Evolutionary conservation across 2,888 invertebrate species (phyloP).

Genomic region (Drosophila parthenogenetica): DNA sequence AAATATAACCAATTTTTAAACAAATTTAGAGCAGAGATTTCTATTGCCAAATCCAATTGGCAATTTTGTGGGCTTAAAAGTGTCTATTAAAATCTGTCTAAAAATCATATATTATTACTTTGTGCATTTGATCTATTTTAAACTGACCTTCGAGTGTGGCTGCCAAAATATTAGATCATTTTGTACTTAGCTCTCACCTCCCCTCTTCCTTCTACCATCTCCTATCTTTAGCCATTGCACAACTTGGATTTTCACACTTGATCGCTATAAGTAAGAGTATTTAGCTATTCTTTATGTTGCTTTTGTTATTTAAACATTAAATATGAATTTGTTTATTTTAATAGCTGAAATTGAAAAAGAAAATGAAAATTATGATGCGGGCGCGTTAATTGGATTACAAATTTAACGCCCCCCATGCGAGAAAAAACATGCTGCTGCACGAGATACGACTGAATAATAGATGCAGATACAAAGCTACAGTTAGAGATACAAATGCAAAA

Average conservation of each 20-base stretch:
- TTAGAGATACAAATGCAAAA: constrained; percentile 36
- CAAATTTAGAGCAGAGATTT: constrained; percentile 40
- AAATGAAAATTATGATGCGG: constrained; percentile 60
- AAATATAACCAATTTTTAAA: constrained; percentile 40
- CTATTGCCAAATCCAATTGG: constrained; percentile 42
- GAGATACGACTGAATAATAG: constrained; percentile 30
- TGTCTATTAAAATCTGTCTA: too few relatives aligned
- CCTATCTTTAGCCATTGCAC: constrained; percentile 17
- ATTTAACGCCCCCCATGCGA: constrained; percentile 53
- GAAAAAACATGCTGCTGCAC: constrained; percentile 17
- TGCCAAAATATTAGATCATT: constrained; percentile 35
- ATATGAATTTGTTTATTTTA: constrained; percentile 43
- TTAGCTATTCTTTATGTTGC: constrained; percentile 26
- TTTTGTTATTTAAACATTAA: constrained; percentile 54
- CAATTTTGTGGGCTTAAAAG: constrained; percentile 28
- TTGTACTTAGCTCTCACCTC: neutral
- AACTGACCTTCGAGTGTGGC: constrained; percentile 51
- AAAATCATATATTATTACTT: constrained; percentile 10
- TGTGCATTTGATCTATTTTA: constrained; percentile 45
- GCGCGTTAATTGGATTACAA: constrained; percentile 79
- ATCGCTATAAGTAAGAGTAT: constrained; percentile 56
- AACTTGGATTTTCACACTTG: constrained; percentile 49
- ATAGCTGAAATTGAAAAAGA: constrained; percentile 9
- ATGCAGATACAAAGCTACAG: constrained; percentile 40
- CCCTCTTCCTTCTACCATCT: neutral